A percentile compares a stretch with the other conserved stretches of the same genome.
Conservation (phyloP, 2,797 vertebrate genomes). For the Acanthurus leucopareius region DNA sequence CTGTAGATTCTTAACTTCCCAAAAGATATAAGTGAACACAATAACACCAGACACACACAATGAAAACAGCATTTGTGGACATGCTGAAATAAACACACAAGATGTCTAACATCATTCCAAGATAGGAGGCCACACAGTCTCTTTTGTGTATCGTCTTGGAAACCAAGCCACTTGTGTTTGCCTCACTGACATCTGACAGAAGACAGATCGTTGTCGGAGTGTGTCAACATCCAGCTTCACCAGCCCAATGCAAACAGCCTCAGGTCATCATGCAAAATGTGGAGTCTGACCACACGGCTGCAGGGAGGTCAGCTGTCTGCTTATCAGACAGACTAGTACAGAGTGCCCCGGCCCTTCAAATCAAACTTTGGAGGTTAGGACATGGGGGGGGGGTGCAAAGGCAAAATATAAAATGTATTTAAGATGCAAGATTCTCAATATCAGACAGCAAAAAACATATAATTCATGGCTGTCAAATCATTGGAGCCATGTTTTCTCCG, state of each 20-base stretch:
- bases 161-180: slow-evolving; percentile 57
- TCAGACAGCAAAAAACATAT: neutral
- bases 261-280: slow-evolving; percentile 61
- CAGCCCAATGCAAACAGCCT: slow-evolving; percentile 67
- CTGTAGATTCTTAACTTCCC: neutral
- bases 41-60: neutral
- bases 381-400: slow-evolving; percentile 6
- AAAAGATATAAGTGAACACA: slow-evolving; percentile 6
- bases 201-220: slow-evolving; percentile 63
- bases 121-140: slow-evolving; percentile 19
- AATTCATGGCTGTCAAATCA: neutral
- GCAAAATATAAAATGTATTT: neutral
- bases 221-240: slow-evolving; percentile 68
- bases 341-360: slow-evolving; percentile 20
- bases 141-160: slow-evolving; percentile 58
- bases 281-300: slow-evolving; percentile 36
- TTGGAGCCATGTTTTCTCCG: neutral
- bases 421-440: neutral
- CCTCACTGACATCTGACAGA: slow-evolving; percentile 52
- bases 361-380: slow-evolving; percentile 30
- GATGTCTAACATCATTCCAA: slow-evolving; percentile 39
- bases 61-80: neutral
- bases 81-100: slow-evolving; percentile 18
- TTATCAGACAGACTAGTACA: slow-evolving; percentile 59
- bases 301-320: slow-evolving; percentile 31